Conservation (phyloP, 1,140 invertebrate genomes). For the Macrostomum lignano region DNA sequence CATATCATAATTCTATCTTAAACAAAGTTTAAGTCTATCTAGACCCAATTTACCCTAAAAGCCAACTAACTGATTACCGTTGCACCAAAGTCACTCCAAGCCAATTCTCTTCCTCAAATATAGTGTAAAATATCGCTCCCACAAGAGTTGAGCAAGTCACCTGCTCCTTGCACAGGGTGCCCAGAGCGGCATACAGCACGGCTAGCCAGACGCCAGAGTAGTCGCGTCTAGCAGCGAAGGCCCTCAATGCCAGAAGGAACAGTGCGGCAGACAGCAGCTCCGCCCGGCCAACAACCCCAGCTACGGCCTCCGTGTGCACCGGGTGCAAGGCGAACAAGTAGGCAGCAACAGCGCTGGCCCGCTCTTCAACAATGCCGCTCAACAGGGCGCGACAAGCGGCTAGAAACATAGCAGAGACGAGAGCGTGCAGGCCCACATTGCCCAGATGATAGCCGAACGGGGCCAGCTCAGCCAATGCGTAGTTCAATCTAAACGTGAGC, state of each 20-base stretch:
- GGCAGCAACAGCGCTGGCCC: slow-evolving; percentile 36
- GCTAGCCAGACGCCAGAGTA: too few species aligned
- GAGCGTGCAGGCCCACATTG: slow-evolving; percentile 28
- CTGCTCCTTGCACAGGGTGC: slow-evolving; percentile 72
- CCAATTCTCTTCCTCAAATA: too few species aligned
- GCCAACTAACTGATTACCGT: too few species aligned
- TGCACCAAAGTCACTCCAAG: too few species aligned
- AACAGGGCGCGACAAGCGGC: too few species aligned
- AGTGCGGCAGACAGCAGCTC: slow-evolving; percentile 54
- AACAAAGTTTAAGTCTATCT: too few species aligned
- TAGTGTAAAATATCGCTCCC: too few species aligned
- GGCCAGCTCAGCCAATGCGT: slow-evolving; percentile 21
- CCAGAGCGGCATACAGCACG: slow-evolving; percentile 32
- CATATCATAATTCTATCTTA: too few species aligned
- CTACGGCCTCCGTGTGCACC: slow-evolving; percentile 73
- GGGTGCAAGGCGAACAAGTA: slow-evolving; percentile 67
- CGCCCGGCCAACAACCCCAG: slow-evolving; percentile 72
- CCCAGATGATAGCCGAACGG: slow-evolving; percentile 30
- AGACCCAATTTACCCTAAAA: too few species aligned
- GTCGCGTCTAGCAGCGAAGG: too few species aligned
- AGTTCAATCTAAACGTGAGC: slow-evolving; percentile 63
- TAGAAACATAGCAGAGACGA: slow-evolving; percentile 25
- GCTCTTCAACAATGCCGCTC: too few species aligned
- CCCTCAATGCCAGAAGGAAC: slow-evolving; percentile 43
- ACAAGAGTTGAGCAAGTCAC: too few species aligned